Conservation (phyloP, 2,113 vertebrate genomes). For the Carettochelys insculpta region DNA sequence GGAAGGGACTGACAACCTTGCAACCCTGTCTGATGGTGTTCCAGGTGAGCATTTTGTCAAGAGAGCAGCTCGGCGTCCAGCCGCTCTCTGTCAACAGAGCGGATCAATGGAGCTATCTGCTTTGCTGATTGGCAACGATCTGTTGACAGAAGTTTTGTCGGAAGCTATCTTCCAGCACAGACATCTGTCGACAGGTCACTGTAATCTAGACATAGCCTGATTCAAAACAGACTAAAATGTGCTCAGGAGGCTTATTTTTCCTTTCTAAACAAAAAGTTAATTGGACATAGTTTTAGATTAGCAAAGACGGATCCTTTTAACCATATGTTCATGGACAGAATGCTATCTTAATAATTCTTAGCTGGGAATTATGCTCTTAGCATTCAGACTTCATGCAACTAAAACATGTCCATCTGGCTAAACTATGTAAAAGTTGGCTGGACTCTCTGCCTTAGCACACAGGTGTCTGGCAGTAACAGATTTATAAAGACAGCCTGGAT, state of each 20-base stretch:
- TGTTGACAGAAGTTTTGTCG: too few species aligned
- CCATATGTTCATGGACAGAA: not conserved
- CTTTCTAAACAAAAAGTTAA: not conserved
- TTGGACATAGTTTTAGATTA: not conserved
- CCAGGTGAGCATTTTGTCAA: too few species aligned
- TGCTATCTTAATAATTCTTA: slow-evolving; percentile 4
- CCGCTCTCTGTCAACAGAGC: too few species aligned
- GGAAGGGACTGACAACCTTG: too few species aligned
- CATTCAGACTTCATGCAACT: slow-evolving; percentile 33
- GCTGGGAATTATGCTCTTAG: slow-evolving; percentile 3
- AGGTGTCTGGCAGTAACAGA: not conserved
- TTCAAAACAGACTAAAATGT: not conserved
- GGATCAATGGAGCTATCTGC: too few species aligned
- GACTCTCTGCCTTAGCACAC: slow-evolving; percentile 16
- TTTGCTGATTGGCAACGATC: too few species aligned
- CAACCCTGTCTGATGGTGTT: too few species aligned
- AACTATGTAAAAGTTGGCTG: slow-evolving; percentile 18
- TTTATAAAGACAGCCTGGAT: not conserved
- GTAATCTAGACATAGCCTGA: too few species aligned
- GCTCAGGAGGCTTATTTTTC: not conserved
- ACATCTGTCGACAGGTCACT: too few species aligned
- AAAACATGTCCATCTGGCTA: not conserved
- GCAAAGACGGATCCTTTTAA: not conserved
- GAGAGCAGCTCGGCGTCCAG: too few species aligned
- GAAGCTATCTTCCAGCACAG: too few species aligned